Conservation (phyloP, 2,113 vertebrate species). For the Gnathonemus echidnorhynchus region DNA sequence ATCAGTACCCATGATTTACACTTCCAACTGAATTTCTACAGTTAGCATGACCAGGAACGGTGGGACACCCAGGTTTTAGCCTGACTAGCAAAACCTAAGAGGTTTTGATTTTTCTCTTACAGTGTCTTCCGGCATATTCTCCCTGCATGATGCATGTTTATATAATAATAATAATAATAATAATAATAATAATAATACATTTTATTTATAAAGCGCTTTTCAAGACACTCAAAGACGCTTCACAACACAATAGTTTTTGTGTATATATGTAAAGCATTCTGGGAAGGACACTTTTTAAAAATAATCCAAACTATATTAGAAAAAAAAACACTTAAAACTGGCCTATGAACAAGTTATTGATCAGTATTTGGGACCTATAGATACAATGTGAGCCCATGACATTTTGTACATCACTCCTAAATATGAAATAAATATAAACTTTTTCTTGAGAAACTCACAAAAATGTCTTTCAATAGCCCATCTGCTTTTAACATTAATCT, state of each 20-base stretch:
- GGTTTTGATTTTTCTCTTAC: not conserved
- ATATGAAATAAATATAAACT: not conserved
- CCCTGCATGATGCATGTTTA: not conserved
- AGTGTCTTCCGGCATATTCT: not conserved
- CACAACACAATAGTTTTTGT: no score
- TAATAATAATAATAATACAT: no score
- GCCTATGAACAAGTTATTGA: not conserved
- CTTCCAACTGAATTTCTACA: not conserved
- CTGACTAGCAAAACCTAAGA: not conserved
- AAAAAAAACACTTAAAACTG: not conserved
- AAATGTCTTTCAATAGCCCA: not conserved
- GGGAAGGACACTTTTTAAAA: not conserved
- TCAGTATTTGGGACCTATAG: not conserved
- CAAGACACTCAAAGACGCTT: no score
- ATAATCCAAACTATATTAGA: not conserved
- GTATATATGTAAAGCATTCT: not conserved
- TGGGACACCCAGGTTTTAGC: not conserved
- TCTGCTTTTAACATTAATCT: not conserved
- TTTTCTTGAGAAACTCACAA: not conserved
- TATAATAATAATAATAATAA: no score
- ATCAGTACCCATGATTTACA: not conserved
- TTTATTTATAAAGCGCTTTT: no score
- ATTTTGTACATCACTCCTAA: not conserved
- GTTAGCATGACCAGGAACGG: not conserved
- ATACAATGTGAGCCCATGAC: not conserved